Evolutionary conservation across 1,140 invertebrate genomes (phyloP), one percentile per base, ranked within the genome.

Genomic region (Drosophila quadrilineata): DNA sequence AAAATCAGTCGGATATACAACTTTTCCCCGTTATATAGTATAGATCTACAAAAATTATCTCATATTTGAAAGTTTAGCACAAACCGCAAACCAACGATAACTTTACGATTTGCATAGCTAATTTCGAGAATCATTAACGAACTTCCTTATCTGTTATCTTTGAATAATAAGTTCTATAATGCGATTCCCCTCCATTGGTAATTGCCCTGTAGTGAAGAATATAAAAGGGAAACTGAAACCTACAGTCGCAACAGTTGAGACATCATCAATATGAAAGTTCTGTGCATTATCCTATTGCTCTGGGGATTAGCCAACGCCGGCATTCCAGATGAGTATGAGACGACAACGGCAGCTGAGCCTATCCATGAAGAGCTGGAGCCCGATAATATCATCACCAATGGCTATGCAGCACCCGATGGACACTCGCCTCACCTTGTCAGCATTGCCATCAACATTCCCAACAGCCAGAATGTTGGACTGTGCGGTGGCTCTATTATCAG

Each of bases 401-500:
- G 80, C 0, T 65, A 75, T 29, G 10, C 64, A 4, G 86, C 84
- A 1, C 9, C 35, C 12, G 62, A 82, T 1, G 91, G 90, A 0
- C 90, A 92, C 74, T 90, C 91, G 38, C 91, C 92, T 3, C 91
- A 91, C 53, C 91, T 92, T 57, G 91, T 90, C 2, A 86, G 88
- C 0, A 69, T 92, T 3, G 28, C 52, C 2, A 65, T 91, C 54
- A 66, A 86, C 16, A 86, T 57, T 0, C 17, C 49, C 9, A 88
- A 88, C 1, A 59, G 56, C 33, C 74, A 89, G 53, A 12, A 17
- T 0, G 22, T 14, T 6, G 56, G 29, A 9, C 59, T 91, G 60
- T 77, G 93, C 58, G 93, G 93, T 5, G 93, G 92, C 2, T 91
- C 91, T 14, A 75, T 94, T 22, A 91, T 93, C 12, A 89, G 82